Conservation (phyloP, 2,888 invertebrate species). For the Agrotis ipsilon region DNA sequence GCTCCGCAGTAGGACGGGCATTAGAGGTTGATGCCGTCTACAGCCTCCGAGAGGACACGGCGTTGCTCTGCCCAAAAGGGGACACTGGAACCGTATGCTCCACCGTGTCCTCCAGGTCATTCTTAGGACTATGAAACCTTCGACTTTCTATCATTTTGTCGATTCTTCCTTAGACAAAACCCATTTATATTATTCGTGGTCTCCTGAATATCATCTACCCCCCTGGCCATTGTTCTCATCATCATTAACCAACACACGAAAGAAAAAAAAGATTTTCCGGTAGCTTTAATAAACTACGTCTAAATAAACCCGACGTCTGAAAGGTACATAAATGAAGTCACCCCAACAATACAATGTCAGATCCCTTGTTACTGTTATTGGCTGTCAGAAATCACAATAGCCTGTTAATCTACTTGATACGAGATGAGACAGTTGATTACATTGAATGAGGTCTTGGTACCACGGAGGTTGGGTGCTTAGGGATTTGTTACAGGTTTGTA, state of each 20-base stretch:
- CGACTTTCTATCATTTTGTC: too few relatives aligned
- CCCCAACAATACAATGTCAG: not conserved
- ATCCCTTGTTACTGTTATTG: not conserved
- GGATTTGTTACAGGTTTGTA: not conserved
- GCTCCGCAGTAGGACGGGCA: too few relatives aligned
- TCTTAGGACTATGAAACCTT: too few relatives aligned
- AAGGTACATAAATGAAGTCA: not conserved
- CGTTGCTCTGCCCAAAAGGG: too few relatives aligned
- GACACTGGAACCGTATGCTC: too few relatives aligned
- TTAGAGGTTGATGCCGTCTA: too few relatives aligned
- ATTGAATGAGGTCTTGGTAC: not conserved
- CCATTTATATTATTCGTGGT: too few relatives aligned
- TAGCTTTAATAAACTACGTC: not conserved
- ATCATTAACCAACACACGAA: not conserved
- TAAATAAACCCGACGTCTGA: not conserved
- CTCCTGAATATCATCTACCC: too few relatives aligned
- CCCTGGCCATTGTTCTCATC: too few relatives aligned
- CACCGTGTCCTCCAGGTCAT: too few relatives aligned
- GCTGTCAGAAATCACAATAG: conserved; percentile 2
- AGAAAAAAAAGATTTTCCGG: not conserved
- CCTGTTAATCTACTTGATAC: not conserved
- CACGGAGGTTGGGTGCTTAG: not conserved
- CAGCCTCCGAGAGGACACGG: too few relatives aligned
- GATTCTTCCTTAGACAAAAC: too few relatives aligned
- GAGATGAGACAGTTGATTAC: conserved; percentile 3